Conservation (phyloP, 2,888 invertebrate species). For the Brenthis hecate region DNA sequence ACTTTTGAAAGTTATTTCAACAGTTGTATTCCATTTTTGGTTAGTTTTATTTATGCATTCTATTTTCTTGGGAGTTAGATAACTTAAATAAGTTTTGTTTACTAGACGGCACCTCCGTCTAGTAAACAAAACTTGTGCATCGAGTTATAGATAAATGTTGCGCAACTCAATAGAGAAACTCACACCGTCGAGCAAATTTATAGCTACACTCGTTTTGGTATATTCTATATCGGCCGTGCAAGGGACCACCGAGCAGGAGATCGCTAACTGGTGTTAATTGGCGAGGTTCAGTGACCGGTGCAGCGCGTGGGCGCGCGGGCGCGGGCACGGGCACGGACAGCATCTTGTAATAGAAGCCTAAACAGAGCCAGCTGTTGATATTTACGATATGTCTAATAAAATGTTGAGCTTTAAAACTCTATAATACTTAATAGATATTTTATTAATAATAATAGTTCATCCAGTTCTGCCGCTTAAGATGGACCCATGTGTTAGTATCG, state of each 20-base stretch:
- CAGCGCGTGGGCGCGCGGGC: conserved; percentile 2
- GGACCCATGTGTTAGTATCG: too few species aligned
- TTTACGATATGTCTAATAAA: not conserved
- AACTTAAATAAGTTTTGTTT: conserved; percentile 1
- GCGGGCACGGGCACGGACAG: conserved; percentile 17
- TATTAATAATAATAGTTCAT: too few species aligned
- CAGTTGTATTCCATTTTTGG: not conserved
- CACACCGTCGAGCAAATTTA: conserved; percentile 1
- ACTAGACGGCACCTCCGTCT: not conserved
- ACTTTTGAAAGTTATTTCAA: conserved; percentile 4
- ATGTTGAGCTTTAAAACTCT: not conserved
- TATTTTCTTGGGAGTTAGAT: not conserved
- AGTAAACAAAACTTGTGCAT: not conserved
- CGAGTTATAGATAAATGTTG: conserved; percentile 8
- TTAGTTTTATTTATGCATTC: not conserved
- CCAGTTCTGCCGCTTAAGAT: too few species aligned
- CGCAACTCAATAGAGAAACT: conserved; percentile 5
- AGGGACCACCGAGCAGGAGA: conserved; percentile 5
- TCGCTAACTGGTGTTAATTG: conserved; percentile 29
- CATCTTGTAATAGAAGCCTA: conserved; percentile 24
- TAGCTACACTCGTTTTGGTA: conserved; percentile 6
- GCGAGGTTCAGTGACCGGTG: conserved; percentile 24
- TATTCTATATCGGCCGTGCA: not conserved
- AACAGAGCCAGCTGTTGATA: conserved; percentile 21
- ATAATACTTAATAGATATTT: not conserved